phyloP scores from a whole-genome alignment of 2,888 invertebrate genomes.

The Andrena hattorfiana region DNA sequence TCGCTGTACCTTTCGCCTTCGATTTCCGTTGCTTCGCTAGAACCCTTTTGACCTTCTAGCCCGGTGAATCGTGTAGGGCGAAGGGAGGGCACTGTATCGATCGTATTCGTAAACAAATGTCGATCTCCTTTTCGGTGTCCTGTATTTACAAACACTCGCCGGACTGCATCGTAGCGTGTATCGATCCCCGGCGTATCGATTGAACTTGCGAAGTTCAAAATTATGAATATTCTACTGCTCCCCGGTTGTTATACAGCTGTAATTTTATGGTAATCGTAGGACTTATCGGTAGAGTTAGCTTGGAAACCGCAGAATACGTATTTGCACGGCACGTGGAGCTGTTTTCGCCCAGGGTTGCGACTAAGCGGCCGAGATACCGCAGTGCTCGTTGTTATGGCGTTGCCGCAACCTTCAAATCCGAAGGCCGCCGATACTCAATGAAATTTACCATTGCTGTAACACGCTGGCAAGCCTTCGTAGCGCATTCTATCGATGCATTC shows the following conservation, averaged over 20 bases:
- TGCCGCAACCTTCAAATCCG: conserved; percentile 44
- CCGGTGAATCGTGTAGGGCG: background rate
- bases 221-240: background rate
- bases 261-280: background rate
- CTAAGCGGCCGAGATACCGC: conserved; percentile 39
- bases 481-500: conserved; percentile 18
- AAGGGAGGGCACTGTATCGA: background rate
- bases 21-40: background rate
- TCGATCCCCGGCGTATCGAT: conserved; percentile 4
- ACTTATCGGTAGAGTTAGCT: background rate
- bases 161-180: background rate
- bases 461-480: conserved; percentile 1
- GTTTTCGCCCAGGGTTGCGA: conserved; percentile 30
- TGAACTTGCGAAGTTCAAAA: background rate
- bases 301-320: background rate
- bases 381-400: conserved; percentile 31
- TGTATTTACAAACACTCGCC: background rate
- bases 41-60: background rate
- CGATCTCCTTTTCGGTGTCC: background rate
- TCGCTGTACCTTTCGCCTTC: background rate
- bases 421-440: conserved; percentile 42
- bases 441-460: conserved; percentile 39
- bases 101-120: background rate
- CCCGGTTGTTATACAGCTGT: background rate
- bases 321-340: conserved; percentile 9